Evolutionary conservation across 1,140 invertebrate species (phyloP), one percentile per base, ranked within the genome.

Genomic region (Dreissena polymorpha): DNA sequence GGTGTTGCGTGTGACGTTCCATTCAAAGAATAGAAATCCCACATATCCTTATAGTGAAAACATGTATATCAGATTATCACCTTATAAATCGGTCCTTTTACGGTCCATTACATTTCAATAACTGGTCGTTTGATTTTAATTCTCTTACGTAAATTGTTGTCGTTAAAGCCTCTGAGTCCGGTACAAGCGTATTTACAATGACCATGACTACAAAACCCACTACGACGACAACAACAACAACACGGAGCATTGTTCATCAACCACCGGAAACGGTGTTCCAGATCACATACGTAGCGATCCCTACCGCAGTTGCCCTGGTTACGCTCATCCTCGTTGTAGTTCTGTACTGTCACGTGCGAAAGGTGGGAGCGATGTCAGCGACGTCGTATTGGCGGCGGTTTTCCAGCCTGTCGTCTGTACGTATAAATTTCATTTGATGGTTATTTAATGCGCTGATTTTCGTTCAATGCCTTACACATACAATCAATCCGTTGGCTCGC

Each of bases 311-410:
- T 6, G 57, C 57, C 16, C 16, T 60, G 21, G 57, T 23, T 18
- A 23, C 57, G 16, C 16, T 60, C 6, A n/a, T 60, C 2, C 16
- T 23, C 57, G 57, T 60, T 23, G 16, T 60, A n/a, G 57, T 12
- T 60, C 57, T 60, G 2, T 60, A 60, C 57, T 60, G 57, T 23
- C 57, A 60, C 16, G 57, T 60, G 16, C 57, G 57, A 23, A 60
- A 60, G 57, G 16, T 60, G 2, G 57, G 57, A 23, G 57, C 16
- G 16, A 60, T 60, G 57, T 60, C 57, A 18, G 57, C 57, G 16
- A 60, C 57, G 16, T 60, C 57, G 57, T 60, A 60, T 23, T 60
- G 57, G 57, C 57, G 57, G 16, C 57, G 57, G 16, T 60, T 60
- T 23, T n/a, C 57, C 16, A 60, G 16, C 21, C 57, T 60, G 16